These are phyloP conservation scores for Pharmacophagus antenor DNA, from an alignment of 2,888 invertebrate species.

Conservation along the genomic window DNA sequence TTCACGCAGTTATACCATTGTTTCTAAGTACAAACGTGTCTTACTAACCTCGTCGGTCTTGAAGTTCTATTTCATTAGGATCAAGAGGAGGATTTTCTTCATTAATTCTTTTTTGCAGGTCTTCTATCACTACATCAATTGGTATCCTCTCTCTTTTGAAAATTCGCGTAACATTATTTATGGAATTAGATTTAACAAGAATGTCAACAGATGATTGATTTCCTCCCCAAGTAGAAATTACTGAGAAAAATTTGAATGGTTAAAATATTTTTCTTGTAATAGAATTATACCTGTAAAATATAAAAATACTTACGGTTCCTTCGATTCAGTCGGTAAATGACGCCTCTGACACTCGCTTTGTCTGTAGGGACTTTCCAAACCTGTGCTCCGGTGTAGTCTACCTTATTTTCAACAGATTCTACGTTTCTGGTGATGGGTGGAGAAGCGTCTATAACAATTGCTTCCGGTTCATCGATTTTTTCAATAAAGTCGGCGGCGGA, in stretches of 20 bases:
- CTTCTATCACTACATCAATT: conserved; percentile 87
- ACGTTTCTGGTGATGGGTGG: conserved; percentile 37
- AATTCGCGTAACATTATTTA: conserved; percentile 82
- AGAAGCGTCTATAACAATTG: conserved; percentile 30
- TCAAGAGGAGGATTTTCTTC: conserved; percentile 88
- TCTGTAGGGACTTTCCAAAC: conserved; percentile 84
- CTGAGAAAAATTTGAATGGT: conserved; percentile 53
- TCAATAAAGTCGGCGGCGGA: conserved; percentile 27
- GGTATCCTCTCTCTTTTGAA: conserved; percentile 83
- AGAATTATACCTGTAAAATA: neutral
- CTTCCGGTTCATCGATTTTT: conserved; percentile 34
- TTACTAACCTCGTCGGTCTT: conserved; percentile 84
- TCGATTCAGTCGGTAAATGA: conserved; percentile 57
- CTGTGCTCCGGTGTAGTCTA: conserved; percentile 88
- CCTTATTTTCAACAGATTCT: conserved; percentile 47
- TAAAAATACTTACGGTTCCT: conserved; percentile 58
- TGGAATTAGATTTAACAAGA: conserved; percentile 84
- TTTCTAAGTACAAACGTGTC: conserved; percentile 11
- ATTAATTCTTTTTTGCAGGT: conserved; percentile 89
- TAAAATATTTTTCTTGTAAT: neutral
- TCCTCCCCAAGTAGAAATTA: conserved; percentile 84
- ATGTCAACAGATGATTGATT: conserved; percentile 84
- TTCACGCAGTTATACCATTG: conserved; percentile 26
- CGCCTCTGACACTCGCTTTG: conserved; percentile 66
- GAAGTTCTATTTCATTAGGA: conserved; percentile 84